A percentile compares a stretch with the other conserved stretches of the same genome.
These are phyloP conservation scores for Entosphenus tridentatus DNA, from an alignment of 2,113 vertebrate species.

Conservation along the genomic window DNA sequence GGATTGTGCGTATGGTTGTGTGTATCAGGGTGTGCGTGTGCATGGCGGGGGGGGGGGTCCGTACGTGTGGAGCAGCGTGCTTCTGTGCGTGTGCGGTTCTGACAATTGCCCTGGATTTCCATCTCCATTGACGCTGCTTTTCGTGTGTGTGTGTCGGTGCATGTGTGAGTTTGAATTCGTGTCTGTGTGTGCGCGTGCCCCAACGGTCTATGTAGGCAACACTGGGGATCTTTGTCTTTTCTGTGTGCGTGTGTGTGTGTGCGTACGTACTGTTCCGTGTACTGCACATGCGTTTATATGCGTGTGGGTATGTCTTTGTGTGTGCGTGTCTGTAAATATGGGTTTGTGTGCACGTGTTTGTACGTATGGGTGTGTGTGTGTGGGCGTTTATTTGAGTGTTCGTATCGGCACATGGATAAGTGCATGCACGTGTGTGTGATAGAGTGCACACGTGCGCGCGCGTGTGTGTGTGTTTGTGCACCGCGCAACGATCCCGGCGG, in stretches of 20 bases:
- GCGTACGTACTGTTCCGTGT: not conserved
- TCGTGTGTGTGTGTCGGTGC: not conserved
- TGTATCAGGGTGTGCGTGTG: not conserved
- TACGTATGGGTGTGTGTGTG: conserved; percentile 1
- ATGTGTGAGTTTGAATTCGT: not conserved
- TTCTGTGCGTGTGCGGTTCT: not conserved
- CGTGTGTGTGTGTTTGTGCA: not conserved
- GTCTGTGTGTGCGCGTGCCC: not conserved
- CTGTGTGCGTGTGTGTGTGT: conserved; percentile 1
- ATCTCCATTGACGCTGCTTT: not conserved
- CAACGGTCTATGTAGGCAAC: not conserved
- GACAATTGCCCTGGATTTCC: not conserved
- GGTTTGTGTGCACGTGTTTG: not conserved
- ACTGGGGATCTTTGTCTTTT: not conserved
- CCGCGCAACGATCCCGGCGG: conserved; percentile 22
- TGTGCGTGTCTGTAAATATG: not conserved
- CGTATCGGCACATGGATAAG: not conserved
- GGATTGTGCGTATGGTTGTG: not conserved
- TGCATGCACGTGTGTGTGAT: conserved; percentile 1
- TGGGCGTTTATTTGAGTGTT: not conserved
- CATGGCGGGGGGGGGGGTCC: not conserved
- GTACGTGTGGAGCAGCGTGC: not conserved
- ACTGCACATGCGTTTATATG: not conserved
- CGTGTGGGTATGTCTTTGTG: not conserved
- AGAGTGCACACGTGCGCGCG: not conserved